These are phyloP conservation scores for Syngnathus acus DNA, from an alignment of 2,797 vertebrate species.

Conservation along the genomic window DNA sequence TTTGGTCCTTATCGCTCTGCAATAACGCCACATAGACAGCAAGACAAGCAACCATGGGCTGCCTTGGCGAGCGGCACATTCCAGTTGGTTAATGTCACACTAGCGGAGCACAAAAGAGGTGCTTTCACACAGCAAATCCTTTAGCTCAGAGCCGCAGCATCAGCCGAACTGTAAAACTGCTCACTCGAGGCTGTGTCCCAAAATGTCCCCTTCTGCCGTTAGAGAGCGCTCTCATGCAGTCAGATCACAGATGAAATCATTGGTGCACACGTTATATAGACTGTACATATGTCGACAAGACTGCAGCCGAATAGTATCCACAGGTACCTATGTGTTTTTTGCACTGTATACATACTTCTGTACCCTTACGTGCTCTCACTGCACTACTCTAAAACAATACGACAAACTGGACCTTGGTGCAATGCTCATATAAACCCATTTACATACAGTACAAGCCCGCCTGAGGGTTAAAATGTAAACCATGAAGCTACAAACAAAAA, in stretches of 20 bases:
- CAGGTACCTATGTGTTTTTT: too few relatives aligned
- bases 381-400: too few relatives aligned
- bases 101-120: conserved; percentile 53
- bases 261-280: not conserved
- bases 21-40: not conserved
- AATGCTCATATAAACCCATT: too few relatives aligned
- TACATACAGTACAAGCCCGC: too few relatives aligned
- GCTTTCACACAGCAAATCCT: conserved; percentile 63
- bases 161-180: conserved; percentile 61
- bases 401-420: too few relatives aligned
- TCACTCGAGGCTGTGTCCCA: conserved; percentile 19
- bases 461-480: too few relatives aligned
- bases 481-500: too few relatives aligned
- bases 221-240: conserved; percentile 47
- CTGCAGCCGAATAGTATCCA: too few relatives aligned
- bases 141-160: conserved; percentile 55
- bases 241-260: not conserved
- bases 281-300: too few relatives aligned
- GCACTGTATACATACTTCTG: too few relatives aligned
- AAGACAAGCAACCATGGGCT: not conserved
- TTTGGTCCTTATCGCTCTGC: not conserved
- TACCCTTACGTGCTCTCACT: too few relatives aligned
- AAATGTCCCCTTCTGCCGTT: conserved; percentile 27
- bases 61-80: conserved; percentile 59
- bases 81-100: conserved; percentile 61